Evolutionary conservation across 1,140 invertebrate species (phyloP), one percentile per base, ranked within the genome.

Genomic region (Lethocerus indicus): DNA sequence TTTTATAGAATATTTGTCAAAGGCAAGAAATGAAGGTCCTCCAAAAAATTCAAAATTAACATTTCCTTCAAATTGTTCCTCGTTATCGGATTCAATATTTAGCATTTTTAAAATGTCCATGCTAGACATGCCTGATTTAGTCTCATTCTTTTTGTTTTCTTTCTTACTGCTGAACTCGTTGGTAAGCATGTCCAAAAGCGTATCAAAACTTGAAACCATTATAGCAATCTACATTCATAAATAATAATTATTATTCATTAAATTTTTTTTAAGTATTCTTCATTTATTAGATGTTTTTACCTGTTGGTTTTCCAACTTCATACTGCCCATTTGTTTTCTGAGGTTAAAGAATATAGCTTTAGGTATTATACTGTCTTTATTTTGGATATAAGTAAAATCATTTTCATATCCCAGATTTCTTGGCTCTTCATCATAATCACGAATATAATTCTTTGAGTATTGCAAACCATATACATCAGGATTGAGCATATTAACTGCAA

Each of bases 1-100:
- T 27, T 71, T 60, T 1, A 80, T 50, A 9, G 71, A 70, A 21
- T 68, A 55, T 52, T 74, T 72, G 57, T 74, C 71, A 47, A 78
- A 71, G 2, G 76, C 57, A 26, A 70, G 68, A 49, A 71, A 71
- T 47, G 61, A 55, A 48, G 68, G 62, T 6, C 59, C 56, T 42
- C 66, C 67, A 37, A 64, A 53, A 4, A 64, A 37, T 29, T 67
- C 62, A 0, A 69, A 21, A 21, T 67, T 63, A 3, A 78, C 20
- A 28, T 67, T 61, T 18, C 69, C 73, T 67, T 79, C 76, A 0
- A 81, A 45, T 48, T 72, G 67, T 55, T 74, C 62, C 1, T 52
- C 16, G 49, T 69, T 54, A 2, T 72, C 59, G 6, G 58, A 54
- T 53, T 75, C 55, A 44, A 80, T 71, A 25, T 74, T 71, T 26